phyloP scores from a whole-genome alignment of 1,140 invertebrate species.

The Drosophila novamexicana region DNA sequence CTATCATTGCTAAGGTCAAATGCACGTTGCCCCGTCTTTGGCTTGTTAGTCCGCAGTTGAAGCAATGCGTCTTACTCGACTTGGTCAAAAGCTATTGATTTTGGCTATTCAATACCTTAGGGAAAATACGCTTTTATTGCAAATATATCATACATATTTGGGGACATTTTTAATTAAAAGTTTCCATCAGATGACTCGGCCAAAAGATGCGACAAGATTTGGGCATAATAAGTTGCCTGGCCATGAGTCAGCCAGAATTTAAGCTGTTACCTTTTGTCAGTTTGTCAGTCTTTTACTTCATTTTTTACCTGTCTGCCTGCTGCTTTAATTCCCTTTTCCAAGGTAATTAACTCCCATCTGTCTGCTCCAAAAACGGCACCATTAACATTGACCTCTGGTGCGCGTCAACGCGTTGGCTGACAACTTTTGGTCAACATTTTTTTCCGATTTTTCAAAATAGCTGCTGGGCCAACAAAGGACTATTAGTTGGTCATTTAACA shows the following conservation, averaged over 20 bases:
- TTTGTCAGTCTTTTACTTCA: slow-evolving; percentile 2
- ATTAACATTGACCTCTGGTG: slow-evolving; percentile 13
- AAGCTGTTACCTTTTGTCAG: slow-evolving; percentile 9
- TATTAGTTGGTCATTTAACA: slow-evolving; percentile 19
- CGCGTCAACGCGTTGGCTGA: slow-evolving; percentile 3
- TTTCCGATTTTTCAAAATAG: slow-evolving; percentile 5
- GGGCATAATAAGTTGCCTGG: slow-evolving; percentile 9
- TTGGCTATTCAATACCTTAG: slow-evolving; percentile 18
- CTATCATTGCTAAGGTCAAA: slow-evolving; percentile 39
- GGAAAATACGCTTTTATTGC: slow-evolving; percentile 19
- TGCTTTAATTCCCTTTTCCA: slow-evolving; percentile 2
- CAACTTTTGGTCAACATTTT: slow-evolving; percentile 21
- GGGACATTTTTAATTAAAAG: slow-evolving; percentile 57
- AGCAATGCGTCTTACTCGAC: slow-evolving; percentile 21
- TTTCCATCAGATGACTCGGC: slow-evolving; percentile 35
- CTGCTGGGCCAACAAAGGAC: slow-evolving; percentile 15
- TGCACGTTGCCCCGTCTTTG: slow-evolving; percentile 14
- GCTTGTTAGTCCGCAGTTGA: slow-evolving; percentile 38
- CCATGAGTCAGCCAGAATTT: slow-evolving; percentile 31
- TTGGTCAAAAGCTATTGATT: slow-evolving; percentile 45
- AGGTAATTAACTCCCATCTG: slow-evolving; percentile 42
- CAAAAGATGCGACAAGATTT: slow-evolving; percentile 23
- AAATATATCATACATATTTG: slow-evolving; percentile 19
- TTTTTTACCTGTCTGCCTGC: slow-evolving; percentile 7
- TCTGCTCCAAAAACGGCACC: slow-evolving; percentile 11